phyloP scores from a whole-genome alignment of 2,888 invertebrate species.

The Caenorhabditis sulstoni region DNA sequence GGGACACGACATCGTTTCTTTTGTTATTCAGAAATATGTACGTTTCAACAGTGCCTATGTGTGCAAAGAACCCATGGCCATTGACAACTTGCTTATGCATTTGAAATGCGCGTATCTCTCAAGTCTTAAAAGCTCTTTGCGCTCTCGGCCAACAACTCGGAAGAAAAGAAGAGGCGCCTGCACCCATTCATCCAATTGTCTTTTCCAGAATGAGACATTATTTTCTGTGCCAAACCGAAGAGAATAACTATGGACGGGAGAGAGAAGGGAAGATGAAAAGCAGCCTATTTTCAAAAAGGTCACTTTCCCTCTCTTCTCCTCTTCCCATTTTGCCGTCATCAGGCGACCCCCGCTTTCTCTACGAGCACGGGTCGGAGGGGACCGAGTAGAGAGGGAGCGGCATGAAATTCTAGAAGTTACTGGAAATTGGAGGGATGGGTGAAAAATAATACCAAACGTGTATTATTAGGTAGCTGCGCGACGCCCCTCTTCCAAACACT shows the following conservation, averaged over 20 bases:
- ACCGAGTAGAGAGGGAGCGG: conserved; percentile 9
- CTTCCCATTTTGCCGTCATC: conserved; percentile 5
- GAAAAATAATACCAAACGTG: conserved; percentile 51
- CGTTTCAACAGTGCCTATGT: conserved; percentile 50
- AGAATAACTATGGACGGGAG: conserved; percentile 1
- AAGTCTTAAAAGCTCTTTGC: conserved; percentile 14
- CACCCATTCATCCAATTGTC: conserved; percentile 24
- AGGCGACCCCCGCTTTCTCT: too few relatives aligned
- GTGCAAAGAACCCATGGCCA: conserved; percentile 21
- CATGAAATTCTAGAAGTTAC: conserved; percentile 58
- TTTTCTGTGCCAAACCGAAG: conserved; percentile 1
- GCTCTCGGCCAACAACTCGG: neutral
- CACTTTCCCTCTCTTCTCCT: conserved; percentile 13
- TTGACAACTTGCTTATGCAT: conserved; percentile 55
- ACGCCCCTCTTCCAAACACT: conserved; percentile 11
- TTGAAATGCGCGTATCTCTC: conserved; percentile 26
- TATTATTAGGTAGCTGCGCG: conserved; percentile 43
- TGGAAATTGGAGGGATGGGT: conserved; percentile 48
- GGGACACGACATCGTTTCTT: conserved; percentile 35
- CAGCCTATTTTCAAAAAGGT: conserved; percentile 20
- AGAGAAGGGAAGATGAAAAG: neutral
- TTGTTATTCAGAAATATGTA: conserved; percentile 54
- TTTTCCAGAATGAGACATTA: conserved; percentile 13
- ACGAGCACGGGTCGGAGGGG: too few relatives aligned
- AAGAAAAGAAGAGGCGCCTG: conserved; percentile 10